Base-by-base conservation (phyloP, 1,140 invertebrate species). In the Drosophila kanapiae region DNA sequence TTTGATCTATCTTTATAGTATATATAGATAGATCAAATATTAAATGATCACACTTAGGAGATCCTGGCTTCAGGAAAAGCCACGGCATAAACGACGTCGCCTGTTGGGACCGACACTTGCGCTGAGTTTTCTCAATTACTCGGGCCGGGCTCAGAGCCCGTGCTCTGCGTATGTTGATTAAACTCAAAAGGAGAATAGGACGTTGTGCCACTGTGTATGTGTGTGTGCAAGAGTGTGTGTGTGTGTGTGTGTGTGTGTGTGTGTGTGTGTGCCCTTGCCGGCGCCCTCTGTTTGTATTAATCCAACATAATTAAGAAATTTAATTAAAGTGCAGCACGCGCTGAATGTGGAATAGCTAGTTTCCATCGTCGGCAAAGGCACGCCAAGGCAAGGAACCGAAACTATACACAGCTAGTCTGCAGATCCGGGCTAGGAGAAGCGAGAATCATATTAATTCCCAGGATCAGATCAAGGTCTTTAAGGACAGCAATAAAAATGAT, bases 271-370 rank as follows among this genome's bases (percentile, higher is more conserved):
- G 65, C 65, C 69, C 67, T 72, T 71, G 43, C 49, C 67, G 6
- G 45, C 67, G 69, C 69, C 69, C 69, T 72, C 69, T 80, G 62
- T 82, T 75, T 81, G 74, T 81, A 88, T 88, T 88, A 88, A 88
- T 90, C 85, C 85, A 90, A 90, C 85, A 88, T 88, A 88, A 88
- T 88, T 90, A 88, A 90, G 85, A 88, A 88, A 88, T 88, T 88
- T 88, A 88, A 88, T 88, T 88, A 88, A 88, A 88, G 85, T 88
- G 85, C 85, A 88, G 85, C 80, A 80, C 80, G 78, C 59, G 71
- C 77, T 78, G 84, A 88, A 88, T 88, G 78, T 80, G 65, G 75
- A 88, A 88, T 88, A 65, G 70, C 69, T 86, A 56, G 64, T 58
- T 71, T 71, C 23, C 53, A 56, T 56, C 53, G 51, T 18, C 33